Percentiles rank a stretch among this genome's conserved stretches.
Evolutionary conservation across 2,113 vertebrate species (phyloP).

Genomic region (Trochalopteron elliotii): DNA sequence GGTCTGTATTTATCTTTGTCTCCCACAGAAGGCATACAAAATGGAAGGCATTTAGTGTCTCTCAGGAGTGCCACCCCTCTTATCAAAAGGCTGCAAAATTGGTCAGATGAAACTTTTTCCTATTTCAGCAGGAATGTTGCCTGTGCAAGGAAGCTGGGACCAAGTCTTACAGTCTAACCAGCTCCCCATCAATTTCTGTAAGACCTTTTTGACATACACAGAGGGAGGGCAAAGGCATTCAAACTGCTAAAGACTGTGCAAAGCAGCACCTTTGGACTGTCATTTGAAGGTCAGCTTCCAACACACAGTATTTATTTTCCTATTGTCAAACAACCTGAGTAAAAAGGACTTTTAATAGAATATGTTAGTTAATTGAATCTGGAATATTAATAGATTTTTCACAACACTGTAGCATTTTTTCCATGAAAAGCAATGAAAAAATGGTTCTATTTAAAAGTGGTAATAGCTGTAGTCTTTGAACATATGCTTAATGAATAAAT

Average conservation of each 20-base stretch:
- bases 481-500: constrained; percentile 61
- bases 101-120: background rate
- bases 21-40: background rate
- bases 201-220: background rate
- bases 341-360: constrained; percentile 7
- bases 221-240: background rate
- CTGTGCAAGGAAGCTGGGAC: background rate
- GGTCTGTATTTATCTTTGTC: constrained; percentile 2
- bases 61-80: background rate
- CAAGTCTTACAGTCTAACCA: background rate
- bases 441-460: constrained; percentile 54
- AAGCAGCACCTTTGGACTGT: background rate
- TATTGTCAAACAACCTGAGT: background rate
- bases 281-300: constrained; percentile 7
- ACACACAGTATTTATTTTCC: background rate
- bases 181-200: background rate
- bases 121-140: background rate
- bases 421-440: constrained; percentile 57
- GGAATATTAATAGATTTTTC: constrained; percentile 34
- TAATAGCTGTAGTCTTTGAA: constrained; percentile 62
- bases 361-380: constrained; percentile 61
- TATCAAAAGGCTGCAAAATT: background rate
- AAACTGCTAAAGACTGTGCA: background rate
- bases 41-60: background rate
- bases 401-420: constrained; percentile 36